A percentile compares a stretch with the other conserved stretches of the same genome.
These are phyloP conservation scores for Saturnia pavonia DNA, from an alignment of 2,888 invertebrate genomes.

Conservation along the genomic window DNA sequence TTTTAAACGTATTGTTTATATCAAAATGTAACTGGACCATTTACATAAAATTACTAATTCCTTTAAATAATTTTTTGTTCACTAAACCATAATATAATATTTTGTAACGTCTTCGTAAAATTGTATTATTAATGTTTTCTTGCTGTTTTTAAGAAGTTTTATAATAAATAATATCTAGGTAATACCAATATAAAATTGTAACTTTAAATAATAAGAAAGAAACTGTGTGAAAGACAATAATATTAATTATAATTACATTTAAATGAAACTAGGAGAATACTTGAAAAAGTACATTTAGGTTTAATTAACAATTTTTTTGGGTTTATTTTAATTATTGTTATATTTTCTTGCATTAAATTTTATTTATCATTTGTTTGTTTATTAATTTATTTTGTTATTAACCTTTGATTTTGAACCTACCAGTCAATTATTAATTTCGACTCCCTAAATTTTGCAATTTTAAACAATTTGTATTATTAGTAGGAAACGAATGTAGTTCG, in stretches of 20 bases:
- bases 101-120: not conserved
- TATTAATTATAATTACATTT: conserved; percentile 37
- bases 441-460: conserved; percentile 82
- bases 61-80: not conserved
- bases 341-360: conserved; percentile 47
- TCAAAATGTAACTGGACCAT: not conserved
- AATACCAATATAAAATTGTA: conserved; percentile 28
- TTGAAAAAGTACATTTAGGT: conserved; percentile 16
- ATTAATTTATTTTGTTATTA: conserved; percentile 42
- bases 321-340: conserved; percentile 30
- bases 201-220: conserved; percentile 34
- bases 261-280: conserved; percentile 14
- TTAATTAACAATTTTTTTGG: conserved; percentile 14
- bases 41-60: not conserved
- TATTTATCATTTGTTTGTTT: conserved; percentile 50
- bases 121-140: not conserved
- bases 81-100: not conserved
- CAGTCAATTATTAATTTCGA: conserved; percentile 77
- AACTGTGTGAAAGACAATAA: conserved; percentile 67
- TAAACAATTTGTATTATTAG: conserved; percentile 28
- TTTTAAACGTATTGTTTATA: not conserved
- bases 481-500: not conserved
- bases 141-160: not conserved
- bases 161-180: not conserved
- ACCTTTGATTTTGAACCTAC: conserved; percentile 57